Evolutionary conservation across 1,140 invertebrate species (phyloP).

Genomic region (Formica exsecta): DNA sequence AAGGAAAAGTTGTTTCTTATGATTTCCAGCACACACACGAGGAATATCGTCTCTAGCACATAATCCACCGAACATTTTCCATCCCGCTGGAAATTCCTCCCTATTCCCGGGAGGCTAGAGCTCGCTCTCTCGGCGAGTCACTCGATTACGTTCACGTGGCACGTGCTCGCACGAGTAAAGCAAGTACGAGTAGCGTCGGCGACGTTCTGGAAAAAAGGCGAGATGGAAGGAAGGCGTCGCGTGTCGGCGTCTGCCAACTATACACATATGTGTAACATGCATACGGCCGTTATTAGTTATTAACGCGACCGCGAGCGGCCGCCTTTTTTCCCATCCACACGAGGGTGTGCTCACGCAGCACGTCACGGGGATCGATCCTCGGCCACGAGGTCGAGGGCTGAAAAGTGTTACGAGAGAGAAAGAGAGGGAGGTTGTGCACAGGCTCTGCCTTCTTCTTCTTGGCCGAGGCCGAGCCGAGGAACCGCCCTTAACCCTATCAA

Average conservation of each 20-base stretch:
- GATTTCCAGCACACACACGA: background rate
- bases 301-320: constrained; percentile 69
- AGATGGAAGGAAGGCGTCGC: background rate
- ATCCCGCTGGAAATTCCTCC: background rate
- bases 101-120: background rate
- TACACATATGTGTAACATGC: background rate
- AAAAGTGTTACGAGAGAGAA: constrained; percentile 72
- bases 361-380: constrained; percentile 76
- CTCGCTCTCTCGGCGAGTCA: background rate
- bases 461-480: constrained; percentile 36
- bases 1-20: no score
- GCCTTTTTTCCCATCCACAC: constrained; percentile 59
- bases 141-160: constrained; percentile 53
- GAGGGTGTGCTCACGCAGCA: constrained; percentile 75
- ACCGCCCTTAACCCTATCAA: constrained; percentile 60
- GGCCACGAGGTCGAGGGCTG: constrained; percentile 76
- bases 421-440: background rate
- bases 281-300: constrained; percentile 72
- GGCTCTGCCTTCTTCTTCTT: constrained; percentile 14
- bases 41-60: background rate
- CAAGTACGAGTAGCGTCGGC: background rate
- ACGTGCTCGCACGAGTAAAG: constrained; percentile 15
- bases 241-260: constrained; percentile 3
- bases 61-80: no score
- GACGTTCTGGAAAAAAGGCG: background rate